Conservation (phyloP, 2,888 invertebrate genomes). For the Lacanobia wlatinum region DNA sequence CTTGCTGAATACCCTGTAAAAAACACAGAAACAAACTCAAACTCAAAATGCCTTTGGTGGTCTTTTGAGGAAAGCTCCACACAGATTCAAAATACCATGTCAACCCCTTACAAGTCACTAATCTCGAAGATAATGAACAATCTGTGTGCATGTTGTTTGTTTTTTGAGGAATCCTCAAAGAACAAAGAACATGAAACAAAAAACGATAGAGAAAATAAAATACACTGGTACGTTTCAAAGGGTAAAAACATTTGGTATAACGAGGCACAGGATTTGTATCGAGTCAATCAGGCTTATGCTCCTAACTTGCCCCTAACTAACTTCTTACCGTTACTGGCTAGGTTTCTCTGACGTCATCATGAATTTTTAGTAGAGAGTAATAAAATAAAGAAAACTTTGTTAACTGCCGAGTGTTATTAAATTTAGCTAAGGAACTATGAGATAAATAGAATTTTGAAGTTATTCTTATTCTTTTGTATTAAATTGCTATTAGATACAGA, state of each 20-base stretch:
- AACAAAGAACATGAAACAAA: constrained; percentile 27
- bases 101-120: not conserved
- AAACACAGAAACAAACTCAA: too few relatives aligned
- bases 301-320: constrained; percentile 30
- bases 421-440: constrained; percentile 28
- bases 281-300: constrained; percentile 44
- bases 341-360: constrained; percentile 8
- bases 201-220: constrained; percentile 17
- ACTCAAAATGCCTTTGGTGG: too few relatives aligned
- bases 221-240: constrained; percentile 21
- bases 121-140: constrained; percentile 12
- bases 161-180: not conserved
- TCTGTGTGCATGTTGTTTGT: too few relatives aligned
- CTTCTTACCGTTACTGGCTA: constrained; percentile 14
- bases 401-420: constrained; percentile 6
- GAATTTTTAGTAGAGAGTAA: constrained; percentile 5
- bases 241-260: constrained; percentile 26
- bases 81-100: too few relatives aligned
- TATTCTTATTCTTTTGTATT: not conserved
- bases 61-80: too few relatives aligned
- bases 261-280: constrained; percentile 44
- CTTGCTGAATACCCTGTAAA: too few relatives aligned
- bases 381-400: constrained; percentile 31
- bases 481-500: too few relatives aligned
- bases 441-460: constrained; percentile 6